Evolutionary conservation across 2,797 vertebrate species (phyloP).

Genomic region (Pseudomugil gertrudae): DNA sequence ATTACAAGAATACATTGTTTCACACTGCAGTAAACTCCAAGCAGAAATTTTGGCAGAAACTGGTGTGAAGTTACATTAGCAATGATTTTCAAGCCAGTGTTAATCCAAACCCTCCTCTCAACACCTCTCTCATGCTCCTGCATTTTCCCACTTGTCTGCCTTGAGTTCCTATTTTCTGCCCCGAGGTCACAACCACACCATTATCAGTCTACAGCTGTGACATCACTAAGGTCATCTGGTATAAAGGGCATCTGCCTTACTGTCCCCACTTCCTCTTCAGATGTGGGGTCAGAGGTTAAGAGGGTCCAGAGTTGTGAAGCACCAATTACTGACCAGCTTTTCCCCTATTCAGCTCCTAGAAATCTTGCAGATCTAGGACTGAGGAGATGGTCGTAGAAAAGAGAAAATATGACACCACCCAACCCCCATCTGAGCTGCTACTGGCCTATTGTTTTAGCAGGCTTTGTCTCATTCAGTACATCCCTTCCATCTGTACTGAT

Average conservation of each 20-base stretch:
- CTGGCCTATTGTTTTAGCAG: conserved; percentile 63
- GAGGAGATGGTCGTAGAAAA: conserved; percentile 54
- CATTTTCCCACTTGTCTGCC: conserved; percentile 34
- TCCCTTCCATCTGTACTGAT: conserved; percentile 64
- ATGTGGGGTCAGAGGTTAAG: conserved; percentile 72
- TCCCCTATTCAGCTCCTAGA: conserved; percentile 36
- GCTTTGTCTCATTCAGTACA: conserved; percentile 63
- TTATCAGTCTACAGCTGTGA: conserved; percentile 52
- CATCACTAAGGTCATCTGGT: conserved; percentile 56
- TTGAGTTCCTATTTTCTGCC: conserved; percentile 36
- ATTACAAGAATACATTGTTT: conserved; percentile 27
- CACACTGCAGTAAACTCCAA: conserved; percentile 47
- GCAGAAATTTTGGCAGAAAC: conserved; percentile 53
- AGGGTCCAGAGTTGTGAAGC: conserved; percentile 66
- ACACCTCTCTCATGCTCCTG: conserved; percentile 21
- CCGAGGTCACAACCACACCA: conserved; percentile 21
- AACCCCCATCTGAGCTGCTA: conserved; percentile 55
- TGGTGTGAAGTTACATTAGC: conserved; percentile 57
- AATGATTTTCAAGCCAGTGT: conserved; percentile 32
- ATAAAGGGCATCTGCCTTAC: conserved; percentile 59
- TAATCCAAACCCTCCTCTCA: conserved; percentile 10
- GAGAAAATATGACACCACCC: conserved; percentile 64
- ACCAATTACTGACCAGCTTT: conserved; percentile 76
- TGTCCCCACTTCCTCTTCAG: conserved; percentile 63
- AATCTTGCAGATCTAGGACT: conserved; percentile 50